Conservation (phyloP, 2,797 vertebrate genomes). For the Percopsis omiscomaycus region DNA sequence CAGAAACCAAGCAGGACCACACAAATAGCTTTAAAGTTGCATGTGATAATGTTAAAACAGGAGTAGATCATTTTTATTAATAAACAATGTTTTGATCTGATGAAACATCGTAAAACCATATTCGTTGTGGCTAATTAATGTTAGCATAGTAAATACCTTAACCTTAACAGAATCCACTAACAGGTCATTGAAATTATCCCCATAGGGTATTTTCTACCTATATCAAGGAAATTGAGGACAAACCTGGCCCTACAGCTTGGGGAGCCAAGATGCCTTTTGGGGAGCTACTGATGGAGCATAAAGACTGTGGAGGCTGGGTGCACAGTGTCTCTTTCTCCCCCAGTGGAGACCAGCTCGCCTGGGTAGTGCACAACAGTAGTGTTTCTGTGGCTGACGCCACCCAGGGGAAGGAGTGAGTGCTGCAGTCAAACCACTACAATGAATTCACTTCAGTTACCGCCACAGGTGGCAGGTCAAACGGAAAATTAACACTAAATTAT, state of each 20-base stretch:
- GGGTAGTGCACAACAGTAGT: conserved; percentile 82
- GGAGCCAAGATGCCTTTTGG: conserved; percentile 84
- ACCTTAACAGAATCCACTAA: neutral
- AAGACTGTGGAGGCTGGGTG: conserved; percentile 83
- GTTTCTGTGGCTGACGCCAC: conserved; percentile 75
- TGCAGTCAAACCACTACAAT: neutral
- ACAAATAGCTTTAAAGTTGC: no score
- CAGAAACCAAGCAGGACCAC: no score
- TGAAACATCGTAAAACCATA: no score
- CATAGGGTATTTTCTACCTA: conserved; percentile 80
- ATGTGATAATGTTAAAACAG: no score
- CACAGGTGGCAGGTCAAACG: no score
- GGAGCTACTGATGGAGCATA: conserved; percentile 78
- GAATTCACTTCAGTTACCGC: no score
- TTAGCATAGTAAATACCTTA: neutral
- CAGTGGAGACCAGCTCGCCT: conserved; percentile 78
- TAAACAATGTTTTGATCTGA: no score
- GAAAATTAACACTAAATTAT: no score
- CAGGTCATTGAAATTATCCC: neutral
- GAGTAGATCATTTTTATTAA: no score
- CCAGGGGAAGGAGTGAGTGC: conserved; percentile 76
- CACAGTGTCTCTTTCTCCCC: conserved; percentile 81
- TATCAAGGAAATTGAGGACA: conserved; percentile 85
- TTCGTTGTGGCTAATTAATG: no score
- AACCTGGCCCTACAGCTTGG: conserved; percentile 81